These are phyloP conservation scores for Xiphophorus hellerii DNA, from an alignment of 2,113 vertebrate species.

Conservation along the genomic window DNA sequence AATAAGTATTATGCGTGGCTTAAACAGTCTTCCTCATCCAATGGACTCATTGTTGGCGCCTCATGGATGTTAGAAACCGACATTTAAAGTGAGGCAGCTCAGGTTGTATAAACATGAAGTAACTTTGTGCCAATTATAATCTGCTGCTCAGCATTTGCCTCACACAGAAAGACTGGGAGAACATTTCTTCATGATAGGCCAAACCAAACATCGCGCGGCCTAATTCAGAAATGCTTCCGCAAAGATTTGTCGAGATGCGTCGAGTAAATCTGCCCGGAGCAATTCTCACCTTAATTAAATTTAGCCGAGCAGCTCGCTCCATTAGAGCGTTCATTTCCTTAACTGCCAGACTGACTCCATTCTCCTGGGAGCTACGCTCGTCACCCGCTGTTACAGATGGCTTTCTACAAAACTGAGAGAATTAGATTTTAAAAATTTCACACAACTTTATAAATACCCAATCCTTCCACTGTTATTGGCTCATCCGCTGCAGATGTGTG, in stretches of 20 bases:
- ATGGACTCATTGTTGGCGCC: not conserved
- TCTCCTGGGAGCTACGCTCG: slow-evolving; percentile 2
- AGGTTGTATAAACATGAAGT: too few relatives aligned
- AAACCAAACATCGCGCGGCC: not conserved
- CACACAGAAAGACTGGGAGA: not conserved
- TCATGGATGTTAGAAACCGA: not conserved
- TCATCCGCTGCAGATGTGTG: too few relatives aligned
- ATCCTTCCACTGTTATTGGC: too few relatives aligned
- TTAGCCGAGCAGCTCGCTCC: not conserved
- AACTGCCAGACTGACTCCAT: slow-evolving; percentile 20
- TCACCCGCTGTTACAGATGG: not conserved
- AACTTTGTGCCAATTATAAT: not conserved
- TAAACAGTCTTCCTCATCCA: not conserved
- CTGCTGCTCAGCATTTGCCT: not conserved
- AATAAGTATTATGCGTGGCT: too few relatives aligned
- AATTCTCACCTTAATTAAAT: slow-evolving; percentile 10
- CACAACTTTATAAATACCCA: too few relatives aligned
- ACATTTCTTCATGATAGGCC: not conserved
- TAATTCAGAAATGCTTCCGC: not conserved
- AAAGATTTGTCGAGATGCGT: slow-evolving; percentile 1
- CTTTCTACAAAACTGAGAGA: not conserved
- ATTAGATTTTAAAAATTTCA: too few relatives aligned
- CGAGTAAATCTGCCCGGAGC: not conserved
- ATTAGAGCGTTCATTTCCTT: slow-evolving; percentile 32
- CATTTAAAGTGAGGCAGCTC: too few relatives aligned